A percentile compares a stretch with the other conserved stretches of the same genome.
phyloP scores from a whole-genome alignment of 1,140 invertebrate species.

The Drosophila insularis region DNA sequence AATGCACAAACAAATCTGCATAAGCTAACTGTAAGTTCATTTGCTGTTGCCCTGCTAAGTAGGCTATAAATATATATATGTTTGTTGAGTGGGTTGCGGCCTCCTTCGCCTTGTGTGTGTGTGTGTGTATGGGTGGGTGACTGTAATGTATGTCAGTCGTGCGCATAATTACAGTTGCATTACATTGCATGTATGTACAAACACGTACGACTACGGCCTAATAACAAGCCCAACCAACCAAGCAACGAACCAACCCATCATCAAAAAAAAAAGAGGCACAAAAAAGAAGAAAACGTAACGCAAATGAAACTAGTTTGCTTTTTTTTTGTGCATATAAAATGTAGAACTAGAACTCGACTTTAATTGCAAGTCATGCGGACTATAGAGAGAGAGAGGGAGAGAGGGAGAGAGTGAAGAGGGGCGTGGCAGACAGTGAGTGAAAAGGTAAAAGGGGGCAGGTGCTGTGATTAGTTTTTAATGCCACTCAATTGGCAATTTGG shows the following conservation, averaged over 20 bases:
- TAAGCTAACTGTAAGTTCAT: neutral
- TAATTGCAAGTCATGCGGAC: conserved; percentile 56
- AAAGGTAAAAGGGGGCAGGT: conserved; percentile 27
- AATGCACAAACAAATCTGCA: neutral
- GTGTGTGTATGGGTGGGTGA: conserved; percentile 21
- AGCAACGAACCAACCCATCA: conserved; percentile 25
- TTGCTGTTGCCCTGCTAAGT: conserved; percentile 44
- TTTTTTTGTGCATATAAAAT: conserved; percentile 12
- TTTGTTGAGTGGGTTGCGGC: conserved; percentile 1
- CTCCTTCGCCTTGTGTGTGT: conserved; percentile 3
- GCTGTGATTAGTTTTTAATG: conserved; percentile 64
- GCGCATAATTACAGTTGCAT: conserved; percentile 73
- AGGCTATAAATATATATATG: conserved; percentile 67
- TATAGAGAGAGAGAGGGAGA: neutral
- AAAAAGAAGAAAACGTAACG: conserved; percentile 6
- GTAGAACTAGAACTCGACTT: conserved; percentile 23
- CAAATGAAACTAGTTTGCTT: conserved; percentile 2
- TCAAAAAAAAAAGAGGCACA: conserved; percentile 16
- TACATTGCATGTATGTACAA: conserved; percentile 48
- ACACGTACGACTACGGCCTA: conserved; percentile 34
- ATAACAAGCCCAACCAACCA: conserved; percentile 18
- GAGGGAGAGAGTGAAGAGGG: neutral
- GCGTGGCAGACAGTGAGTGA: neutral
- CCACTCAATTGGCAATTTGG: conserved; percentile 50
- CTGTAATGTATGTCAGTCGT: conserved; percentile 69